Evolutionary conservation across 2,888 invertebrate genomes (phyloP).

Genomic region (Psococerastis gibbosa): DNA sequence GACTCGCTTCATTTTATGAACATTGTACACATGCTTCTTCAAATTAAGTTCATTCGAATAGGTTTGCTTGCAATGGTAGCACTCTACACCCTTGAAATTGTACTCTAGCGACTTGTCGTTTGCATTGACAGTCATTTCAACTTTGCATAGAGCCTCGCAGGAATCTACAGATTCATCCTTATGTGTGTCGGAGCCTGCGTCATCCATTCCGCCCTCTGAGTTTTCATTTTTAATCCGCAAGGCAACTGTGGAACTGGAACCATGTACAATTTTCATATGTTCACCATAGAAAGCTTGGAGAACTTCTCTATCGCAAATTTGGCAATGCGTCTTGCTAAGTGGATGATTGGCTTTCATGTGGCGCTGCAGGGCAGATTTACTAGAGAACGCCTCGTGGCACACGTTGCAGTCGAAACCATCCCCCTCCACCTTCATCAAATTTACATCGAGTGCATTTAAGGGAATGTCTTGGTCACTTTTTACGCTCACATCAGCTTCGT

Average conservation of each 20-base stretch:
- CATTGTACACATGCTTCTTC: conserved; percentile 7
- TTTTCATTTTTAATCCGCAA: not conserved
- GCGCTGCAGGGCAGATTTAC: not conserved
- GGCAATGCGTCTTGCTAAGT: not conserved
- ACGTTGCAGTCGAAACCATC: not conserved
- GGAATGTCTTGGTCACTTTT: no score
- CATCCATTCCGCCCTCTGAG: not conserved
- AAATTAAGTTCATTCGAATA: conserved; percentile 6
- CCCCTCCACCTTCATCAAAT: not conserved
- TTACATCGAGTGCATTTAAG: no score
- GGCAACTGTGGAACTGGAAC: no score
- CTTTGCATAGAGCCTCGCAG: conserved; percentile 1
- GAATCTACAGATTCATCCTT: not conserved
- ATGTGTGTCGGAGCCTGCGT: not conserved
- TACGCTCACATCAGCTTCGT: no score
- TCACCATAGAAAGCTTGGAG: not conserved
- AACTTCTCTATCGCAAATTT: not conserved
- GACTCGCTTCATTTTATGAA: conserved; percentile 3
- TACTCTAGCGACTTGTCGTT: not conserved
- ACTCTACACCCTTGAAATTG: conserved; percentile 1
- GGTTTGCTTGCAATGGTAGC: conserved; percentile 1
- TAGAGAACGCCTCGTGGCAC: not conserved
- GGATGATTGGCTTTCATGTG: conserved; percentile 6
- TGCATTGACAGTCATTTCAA: not conserved
- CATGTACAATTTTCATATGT: conserved; percentile 3